Evolutionary conservation across 2,888 invertebrate genomes (phyloP), one percentile per base, ranked within the genome.

Genomic region (Julus scandinavius): DNA sequence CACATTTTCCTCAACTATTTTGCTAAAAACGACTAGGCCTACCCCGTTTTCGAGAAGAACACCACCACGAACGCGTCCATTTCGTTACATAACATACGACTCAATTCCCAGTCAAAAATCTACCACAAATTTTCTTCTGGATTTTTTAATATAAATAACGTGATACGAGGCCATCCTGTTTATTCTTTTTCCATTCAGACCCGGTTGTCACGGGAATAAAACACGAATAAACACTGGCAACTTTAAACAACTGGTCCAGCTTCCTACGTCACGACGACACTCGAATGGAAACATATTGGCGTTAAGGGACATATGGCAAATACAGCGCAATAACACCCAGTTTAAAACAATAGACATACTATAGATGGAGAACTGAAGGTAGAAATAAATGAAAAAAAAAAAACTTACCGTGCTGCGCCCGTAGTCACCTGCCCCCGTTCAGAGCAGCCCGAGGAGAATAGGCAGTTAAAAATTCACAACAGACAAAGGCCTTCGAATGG

Each of bases 401-500:
- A 80, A 80, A 80, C 80, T 80, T 80, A 80, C 80, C 80, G 80
- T 80, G 80, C 80, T 80, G 80, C 80, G 80, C 38, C 80, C 80
- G 80, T 80, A 80, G 80, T 80, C 80, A 80, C 80, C 80, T 80
- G 80, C 80, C 80, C 80, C 80, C 6, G 80, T 80, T 38, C 80
- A 80, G 80, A 80, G 80, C 80, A 80, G 80, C 80, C 80, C 80
- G 80, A 80, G 80, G 80, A 80, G 80, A 38, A 80, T 80, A 80
- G 38, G 80, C 80, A 80, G 38, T 80, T 38, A 80, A 38, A 80
- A 80, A 80, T 80, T 80, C 80, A 80, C 80, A 2, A 80, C 80
- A 80, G 80, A 80, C 80, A 80, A 80, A 80, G 80, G 80, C 80
- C 80, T 80, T 80, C 80, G 38, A 80, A 80, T 80, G 80, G 80